These are phyloP conservation scores for Metallyticus violacea DNA, from an alignment of 2,888 invertebrate genomes.

Conservation along the genomic window DNA sequence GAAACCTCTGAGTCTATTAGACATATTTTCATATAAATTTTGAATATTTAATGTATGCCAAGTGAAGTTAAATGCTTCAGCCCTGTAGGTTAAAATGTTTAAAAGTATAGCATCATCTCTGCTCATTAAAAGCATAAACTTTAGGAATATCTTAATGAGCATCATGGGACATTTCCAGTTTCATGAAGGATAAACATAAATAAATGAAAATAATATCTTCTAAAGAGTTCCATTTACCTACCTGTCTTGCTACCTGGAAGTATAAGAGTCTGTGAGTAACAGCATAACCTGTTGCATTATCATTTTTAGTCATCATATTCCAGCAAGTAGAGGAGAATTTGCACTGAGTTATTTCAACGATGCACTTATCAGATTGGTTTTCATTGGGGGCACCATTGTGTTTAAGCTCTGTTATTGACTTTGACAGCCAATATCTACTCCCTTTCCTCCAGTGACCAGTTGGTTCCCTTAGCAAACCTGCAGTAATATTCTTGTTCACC, in stretches of 20 bases:
- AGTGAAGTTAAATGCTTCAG: no score
- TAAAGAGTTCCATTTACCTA: neutral
- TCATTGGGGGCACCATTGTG: neutral
- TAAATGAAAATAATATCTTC: no score
- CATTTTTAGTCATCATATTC: neutral
- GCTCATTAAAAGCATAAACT: no score
- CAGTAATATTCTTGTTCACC: neutral
- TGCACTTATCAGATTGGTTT: neutral
- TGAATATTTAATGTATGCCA: no score
- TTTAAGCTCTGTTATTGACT: neutral
- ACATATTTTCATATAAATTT: no score
- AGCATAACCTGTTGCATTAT: neutral
- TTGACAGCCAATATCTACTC: neutral
- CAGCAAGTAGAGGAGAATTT: neutral
- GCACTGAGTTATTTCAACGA: neutral
- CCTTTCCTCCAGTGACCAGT: neutral
- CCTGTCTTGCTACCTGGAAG: neutral
- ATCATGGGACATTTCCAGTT: no score
- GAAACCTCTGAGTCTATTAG: no score
- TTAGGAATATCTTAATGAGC: no score
- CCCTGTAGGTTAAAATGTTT: no score
- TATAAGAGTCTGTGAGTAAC: slow-evolving; percentile 1
- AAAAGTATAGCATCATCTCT: no score
- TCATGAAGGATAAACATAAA: no score
- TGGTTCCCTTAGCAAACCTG: neutral